Evolutionary conservation across 2,797 vertebrate genomes (phyloP).

Genomic region (Echiichthys vipera): DNA sequence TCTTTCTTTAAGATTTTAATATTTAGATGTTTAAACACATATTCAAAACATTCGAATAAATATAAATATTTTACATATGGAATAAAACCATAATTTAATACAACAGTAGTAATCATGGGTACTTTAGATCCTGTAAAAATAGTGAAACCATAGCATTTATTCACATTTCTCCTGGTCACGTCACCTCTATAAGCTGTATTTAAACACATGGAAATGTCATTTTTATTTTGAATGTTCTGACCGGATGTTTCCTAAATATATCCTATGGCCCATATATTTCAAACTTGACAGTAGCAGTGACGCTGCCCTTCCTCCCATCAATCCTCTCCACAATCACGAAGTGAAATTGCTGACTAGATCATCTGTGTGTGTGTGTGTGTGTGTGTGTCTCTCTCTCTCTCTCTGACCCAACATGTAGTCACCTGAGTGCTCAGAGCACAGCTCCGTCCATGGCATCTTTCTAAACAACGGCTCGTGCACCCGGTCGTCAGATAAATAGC

Average conservation of each 20-base stretch:
- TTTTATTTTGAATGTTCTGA: not conserved
- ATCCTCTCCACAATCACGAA: slow-evolving; percentile 6
- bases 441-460: slow-evolving; percentile 5
- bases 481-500: not conserved
- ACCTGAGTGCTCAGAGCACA: not conserved
- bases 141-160: not conserved
- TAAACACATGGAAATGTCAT: not conserved
- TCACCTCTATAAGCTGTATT: rapidly evolving
- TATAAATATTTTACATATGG: not conserved
- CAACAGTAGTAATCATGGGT: too few species aligned
- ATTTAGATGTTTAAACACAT: slow-evolving; percentile 5
- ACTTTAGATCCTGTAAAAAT: not conserved
- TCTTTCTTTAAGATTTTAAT: not conserved
- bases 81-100: not conserved
- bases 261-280: not conserved
- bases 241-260: not conserved
- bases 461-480: not conserved
- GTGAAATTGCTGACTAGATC: slow-evolving; percentile 11
- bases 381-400: too few species aligned
- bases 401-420: slow-evolving; percentile 34
- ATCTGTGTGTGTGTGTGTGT: not conserved
- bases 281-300: not conserved
- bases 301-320: not conserved
- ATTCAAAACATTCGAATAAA: slow-evolving; percentile 16
- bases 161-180: not conserved